Conservation (phyloP, 2,113 vertebrate species). For the Xenopus laevis region DNA sequence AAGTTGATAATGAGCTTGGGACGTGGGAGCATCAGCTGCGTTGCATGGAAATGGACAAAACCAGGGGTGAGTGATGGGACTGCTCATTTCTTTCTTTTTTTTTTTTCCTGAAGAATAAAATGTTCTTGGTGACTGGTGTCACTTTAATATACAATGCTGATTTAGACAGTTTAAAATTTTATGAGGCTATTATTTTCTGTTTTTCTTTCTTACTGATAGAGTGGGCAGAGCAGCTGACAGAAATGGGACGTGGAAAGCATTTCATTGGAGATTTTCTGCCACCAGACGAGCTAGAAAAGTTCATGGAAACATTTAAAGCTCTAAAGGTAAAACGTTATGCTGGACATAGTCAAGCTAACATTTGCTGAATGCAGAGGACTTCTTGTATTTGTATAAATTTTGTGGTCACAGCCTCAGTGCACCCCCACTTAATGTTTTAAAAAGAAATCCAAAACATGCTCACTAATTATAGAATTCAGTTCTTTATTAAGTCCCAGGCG, state of each 20-base stretch:
- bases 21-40: constrained; percentile 96
- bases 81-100: neutral
- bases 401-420: too few relatives aligned
- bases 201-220: constrained; percentile 63
- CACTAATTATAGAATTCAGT: too few relatives aligned
- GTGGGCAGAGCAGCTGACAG: constrained; percentile 95
- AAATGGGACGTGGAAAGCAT: constrained; percentile 96
- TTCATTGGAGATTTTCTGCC: constrained; percentile 97
- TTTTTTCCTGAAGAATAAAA: too few relatives aligned
- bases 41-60: constrained; percentile 98
- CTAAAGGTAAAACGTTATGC: constrained; percentile 73
- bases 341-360: too few relatives aligned
- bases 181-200: neutral
- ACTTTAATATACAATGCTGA: too few relatives aligned
- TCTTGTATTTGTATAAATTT: too few relatives aligned
- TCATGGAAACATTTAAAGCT: constrained; percentile 98
- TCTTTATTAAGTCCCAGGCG: too few relatives aligned
- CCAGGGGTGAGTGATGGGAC: constrained; percentile 66
- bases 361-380: too few relatives aligned
- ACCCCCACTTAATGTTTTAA: too few relatives aligned
- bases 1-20: constrained; percentile 80
- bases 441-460: too few relatives aligned
- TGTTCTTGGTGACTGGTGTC: too few relatives aligned
- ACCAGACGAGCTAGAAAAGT: constrained; percentile 92
- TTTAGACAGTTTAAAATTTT: too few relatives aligned